phyloP scores from a whole-genome alignment of 2,797 vertebrate genomes.

The Anomalospiza imberbis region DNA sequence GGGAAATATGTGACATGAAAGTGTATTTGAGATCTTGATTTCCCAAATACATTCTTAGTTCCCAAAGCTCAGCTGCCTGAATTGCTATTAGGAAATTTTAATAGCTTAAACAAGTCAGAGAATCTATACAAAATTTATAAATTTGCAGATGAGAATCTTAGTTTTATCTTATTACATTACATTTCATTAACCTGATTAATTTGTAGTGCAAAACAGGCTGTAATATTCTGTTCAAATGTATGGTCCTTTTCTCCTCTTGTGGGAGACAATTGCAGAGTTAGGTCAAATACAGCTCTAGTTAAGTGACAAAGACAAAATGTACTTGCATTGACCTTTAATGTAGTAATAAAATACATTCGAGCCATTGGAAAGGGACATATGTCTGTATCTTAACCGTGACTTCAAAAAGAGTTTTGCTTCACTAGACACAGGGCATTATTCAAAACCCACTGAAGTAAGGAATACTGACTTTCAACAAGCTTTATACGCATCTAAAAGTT shows the following conservation, averaged over 20 bases:
- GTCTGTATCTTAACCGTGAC: background rate
- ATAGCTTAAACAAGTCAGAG: background rate
- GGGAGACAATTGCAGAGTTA: background rate
- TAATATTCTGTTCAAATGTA: background rate
- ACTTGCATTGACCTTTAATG: slow-evolving; percentile 11
- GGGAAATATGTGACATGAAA: background rate
- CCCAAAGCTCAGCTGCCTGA: background rate
- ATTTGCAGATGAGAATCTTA: background rate
- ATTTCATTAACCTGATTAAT: slow-evolving; percentile 33
- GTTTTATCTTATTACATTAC: background rate
- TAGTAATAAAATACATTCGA: background rate
- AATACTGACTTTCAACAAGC: background rate
- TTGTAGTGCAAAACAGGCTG: background rate
- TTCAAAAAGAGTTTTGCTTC: slow-evolving; percentile 19
- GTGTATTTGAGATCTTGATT: background rate
- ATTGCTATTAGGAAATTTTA: background rate
- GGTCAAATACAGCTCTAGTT: background rate
- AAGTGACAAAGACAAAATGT: slow-evolving; percentile 15
- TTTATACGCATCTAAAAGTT: background rate
- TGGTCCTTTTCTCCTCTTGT: background rate
- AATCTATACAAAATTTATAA: background rate
- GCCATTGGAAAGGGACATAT: background rate
- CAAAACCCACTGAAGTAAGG: background rate
- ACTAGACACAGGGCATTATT: background rate
- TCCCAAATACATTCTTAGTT: background rate